Conservation (phyloP, 2,888 invertebrate genomes). For the Lycia hirtaria region DNA sequence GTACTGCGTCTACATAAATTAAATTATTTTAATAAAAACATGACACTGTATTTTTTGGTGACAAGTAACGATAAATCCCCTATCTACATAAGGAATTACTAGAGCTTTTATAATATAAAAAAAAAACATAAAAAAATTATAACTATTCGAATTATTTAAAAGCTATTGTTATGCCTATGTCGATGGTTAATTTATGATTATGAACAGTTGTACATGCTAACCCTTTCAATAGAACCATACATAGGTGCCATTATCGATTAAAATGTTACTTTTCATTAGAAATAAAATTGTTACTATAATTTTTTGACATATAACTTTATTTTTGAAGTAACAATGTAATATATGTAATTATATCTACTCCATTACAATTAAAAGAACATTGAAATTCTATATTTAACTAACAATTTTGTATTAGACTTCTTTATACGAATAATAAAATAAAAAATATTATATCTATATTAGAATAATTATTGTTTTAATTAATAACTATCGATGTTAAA, state of each 20-base stretch:
- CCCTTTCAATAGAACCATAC: constrained; percentile 1
- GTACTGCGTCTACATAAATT: neutral
- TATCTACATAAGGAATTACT: too few relatives aligned
- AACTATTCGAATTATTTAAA: neutral
- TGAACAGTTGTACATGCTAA: constrained; percentile 4
- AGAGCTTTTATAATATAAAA: neutral
- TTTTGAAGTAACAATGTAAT: constrained; percentile 4
- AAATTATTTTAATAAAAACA: neutral
- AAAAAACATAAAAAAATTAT: neutral
- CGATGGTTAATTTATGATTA: constrained; percentile 15
- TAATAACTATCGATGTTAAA: too few relatives aligned
- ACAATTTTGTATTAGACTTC: neutral
- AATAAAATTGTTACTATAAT: neutral
- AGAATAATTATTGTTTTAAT: too few relatives aligned
- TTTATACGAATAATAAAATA: too few relatives aligned
- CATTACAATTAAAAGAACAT: too few relatives aligned
- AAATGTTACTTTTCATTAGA: neutral
- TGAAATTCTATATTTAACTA: too few relatives aligned
- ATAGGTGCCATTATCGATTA: neutral
- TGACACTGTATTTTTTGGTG: neutral
- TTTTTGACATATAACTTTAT: neutral
- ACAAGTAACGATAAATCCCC: too few relatives aligned
- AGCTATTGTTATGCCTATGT: neutral
- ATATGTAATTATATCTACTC: neutral
- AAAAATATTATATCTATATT: too few relatives aligned